Evolutionary conservation across 2,797 vertebrate genomes (phyloP).

Genomic region (Epinephelus malabaricus): DNA sequence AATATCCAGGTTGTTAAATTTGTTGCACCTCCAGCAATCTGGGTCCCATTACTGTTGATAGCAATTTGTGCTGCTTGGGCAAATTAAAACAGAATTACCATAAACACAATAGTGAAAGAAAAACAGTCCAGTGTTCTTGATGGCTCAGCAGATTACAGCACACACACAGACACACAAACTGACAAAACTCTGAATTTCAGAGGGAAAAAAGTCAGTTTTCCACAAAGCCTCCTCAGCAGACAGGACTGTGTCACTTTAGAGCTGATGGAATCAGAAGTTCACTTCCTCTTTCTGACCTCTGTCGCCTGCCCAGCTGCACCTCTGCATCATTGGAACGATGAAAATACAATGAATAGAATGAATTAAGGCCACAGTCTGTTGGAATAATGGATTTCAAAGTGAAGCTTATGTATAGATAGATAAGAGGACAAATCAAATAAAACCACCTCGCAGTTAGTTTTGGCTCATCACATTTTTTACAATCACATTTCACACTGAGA

Average conservation of each 20-base stretch:
- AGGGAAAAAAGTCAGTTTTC: not conserved
- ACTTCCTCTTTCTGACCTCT: not conserved
- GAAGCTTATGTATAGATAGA: not conserved
- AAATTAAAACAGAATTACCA: constrained; percentile 42
- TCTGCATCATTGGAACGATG: not conserved
- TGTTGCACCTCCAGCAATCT: constrained; percentile 28
- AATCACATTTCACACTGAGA: constrained; percentile 2
- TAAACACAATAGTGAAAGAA: constrained; percentile 28
- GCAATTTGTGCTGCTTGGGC: constrained; percentile 27
- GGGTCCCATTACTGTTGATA: constrained; percentile 18
- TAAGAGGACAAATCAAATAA: constrained; percentile 12
- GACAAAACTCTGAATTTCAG: not conserved
- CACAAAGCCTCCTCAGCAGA: constrained; percentile 8
- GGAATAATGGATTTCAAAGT: constrained; percentile 20
- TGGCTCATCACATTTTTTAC: constrained; percentile 19
- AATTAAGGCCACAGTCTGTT: constrained; percentile 4
- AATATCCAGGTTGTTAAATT: constrained; percentile 33
- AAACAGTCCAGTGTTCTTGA: constrained; percentile 26
- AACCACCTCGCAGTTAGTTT: not conserved
- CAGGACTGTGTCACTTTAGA: not conserved
- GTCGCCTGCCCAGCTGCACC: not conserved
- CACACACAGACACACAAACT: not conserved
- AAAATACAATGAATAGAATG: not conserved
- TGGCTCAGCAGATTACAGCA: constrained; percentile 27
- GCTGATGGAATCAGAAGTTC: constrained; percentile 11